Evolutionary conservation across 1,140 invertebrate species (phyloP).

Genomic region (Bombyx mandarina): DNA sequence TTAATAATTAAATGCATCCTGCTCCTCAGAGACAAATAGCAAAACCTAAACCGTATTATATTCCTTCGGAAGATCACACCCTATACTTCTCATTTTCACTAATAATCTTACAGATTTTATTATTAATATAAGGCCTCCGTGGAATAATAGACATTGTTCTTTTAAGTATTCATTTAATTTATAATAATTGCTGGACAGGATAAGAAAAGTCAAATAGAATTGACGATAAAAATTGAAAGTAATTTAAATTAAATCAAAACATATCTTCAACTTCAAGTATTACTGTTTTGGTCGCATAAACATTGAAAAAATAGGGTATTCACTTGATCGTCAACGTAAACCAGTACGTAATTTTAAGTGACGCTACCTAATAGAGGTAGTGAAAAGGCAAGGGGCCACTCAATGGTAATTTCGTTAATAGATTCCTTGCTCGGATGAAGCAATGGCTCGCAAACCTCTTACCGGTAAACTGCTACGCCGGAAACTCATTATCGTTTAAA

Average conservation of each 20-base stretch:
- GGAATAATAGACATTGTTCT: too few species aligned
- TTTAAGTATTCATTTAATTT: too few species aligned
- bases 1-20: constrained; percentile 22
- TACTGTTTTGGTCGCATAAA: too few species aligned
- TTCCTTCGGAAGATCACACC: constrained; percentile 5
- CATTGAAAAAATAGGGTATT: too few species aligned
- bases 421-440: constrained; percentile 33
- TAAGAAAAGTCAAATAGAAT: too few species aligned
- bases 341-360: background rate
- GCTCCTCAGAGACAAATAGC: constrained; percentile 16
- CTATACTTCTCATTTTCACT: constrained; percentile 1
- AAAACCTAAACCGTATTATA: constrained; percentile 15
- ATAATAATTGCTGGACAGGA: too few species aligned
- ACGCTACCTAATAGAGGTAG: background rate
- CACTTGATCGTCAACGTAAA: too few species aligned
- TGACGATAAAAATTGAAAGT: too few species aligned
- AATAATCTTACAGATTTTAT: too few species aligned
- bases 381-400: constrained; percentile 10
- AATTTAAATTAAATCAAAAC: too few species aligned
- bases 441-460: constrained; percentile 36
- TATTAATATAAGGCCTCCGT: too few species aligned
- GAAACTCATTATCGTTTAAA: constrained; percentile 62
- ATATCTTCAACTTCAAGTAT: too few species aligned
- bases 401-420: constrained; percentile 28
- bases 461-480: constrained; percentile 47